Evolutionary conservation across 2,113 vertebrate species (phyloP).

Genomic region (Elephantulus edwardii): DNA sequence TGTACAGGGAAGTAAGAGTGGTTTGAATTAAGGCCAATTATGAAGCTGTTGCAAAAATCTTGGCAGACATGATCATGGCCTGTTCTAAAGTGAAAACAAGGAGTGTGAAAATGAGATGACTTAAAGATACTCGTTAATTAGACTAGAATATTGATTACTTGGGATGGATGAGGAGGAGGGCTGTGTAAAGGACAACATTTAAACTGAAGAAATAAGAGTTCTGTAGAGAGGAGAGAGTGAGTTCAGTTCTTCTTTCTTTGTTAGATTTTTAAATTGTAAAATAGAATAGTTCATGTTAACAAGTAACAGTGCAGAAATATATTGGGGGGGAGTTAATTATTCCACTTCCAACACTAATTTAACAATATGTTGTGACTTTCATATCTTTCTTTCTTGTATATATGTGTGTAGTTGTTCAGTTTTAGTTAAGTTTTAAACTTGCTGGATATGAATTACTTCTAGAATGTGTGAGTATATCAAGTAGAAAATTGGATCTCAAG

Average conservation of each 20-base stretch:
- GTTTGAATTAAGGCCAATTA: neutral
- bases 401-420: neutral
- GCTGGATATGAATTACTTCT: neutral
- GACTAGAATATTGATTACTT: neutral
- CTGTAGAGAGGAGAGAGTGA: neutral
- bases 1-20: neutral
- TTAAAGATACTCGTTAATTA: neutral
- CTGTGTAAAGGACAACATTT: neutral
- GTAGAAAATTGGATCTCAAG: conserved; percentile 2
- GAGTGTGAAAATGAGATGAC: neutral
- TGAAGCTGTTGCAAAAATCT: no score
- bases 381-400: neutral
- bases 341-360: neutral
- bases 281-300: conserved; percentile 22
- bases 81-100: neutral
- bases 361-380: neutral
- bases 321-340: neutral
- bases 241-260: neutral
- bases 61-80: neutral
- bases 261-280: neutral
- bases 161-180: fast-evolving
- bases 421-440: conserved; percentile 33
- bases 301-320: neutral
- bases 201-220: neutral
- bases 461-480: conserved; percentile 11